These are phyloP conservation scores for Cotesia vestalis DNA, from an alignment of 1,140 invertebrate genomes.

Conservation along the genomic window DNA sequence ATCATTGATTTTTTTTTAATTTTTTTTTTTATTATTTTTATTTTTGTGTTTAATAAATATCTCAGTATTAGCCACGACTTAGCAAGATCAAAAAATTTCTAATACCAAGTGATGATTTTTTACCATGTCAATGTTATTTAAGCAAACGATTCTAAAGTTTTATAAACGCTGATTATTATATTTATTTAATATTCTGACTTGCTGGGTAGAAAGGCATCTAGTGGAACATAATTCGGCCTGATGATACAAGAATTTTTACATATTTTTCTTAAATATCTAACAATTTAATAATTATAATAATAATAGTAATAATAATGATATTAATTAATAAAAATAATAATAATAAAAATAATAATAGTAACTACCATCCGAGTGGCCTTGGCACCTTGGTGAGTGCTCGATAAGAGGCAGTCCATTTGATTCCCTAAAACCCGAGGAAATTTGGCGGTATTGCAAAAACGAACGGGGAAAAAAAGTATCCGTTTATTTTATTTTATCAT, in stretches of 20 bases:
- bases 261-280: conserved; percentile 28
- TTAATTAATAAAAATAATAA: conserved; percentile 20
- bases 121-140: conserved; percentile 35
- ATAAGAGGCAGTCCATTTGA: conserved; percentile 28
- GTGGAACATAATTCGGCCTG: conserved; percentile 38
- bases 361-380: conserved; percentile 34
- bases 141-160: conserved; percentile 37
- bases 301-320: not conserved
- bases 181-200: conserved; percentile 16
- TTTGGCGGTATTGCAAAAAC: conserved; percentile 22
- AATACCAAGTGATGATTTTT: conserved; percentile 44
- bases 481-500: not conserved
- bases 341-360: conserved; percentile 7
- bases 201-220: conserved; percentile 34
- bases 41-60: not conserved
- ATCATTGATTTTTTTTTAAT: conserved; percentile 13
- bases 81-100: conserved; percentile 24
- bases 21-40: conserved; percentile 17
- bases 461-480: not conserved
- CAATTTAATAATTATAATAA: conserved; percentile 24
- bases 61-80: conserved; percentile 11
- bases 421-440: conserved; percentile 24
- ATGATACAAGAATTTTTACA: conserved; percentile 32
- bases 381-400: conserved; percentile 30
- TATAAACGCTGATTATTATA: conserved; percentile 37